A percentile compares a stretch with the other conserved stretches of the same genome.
Conservation (phyloP, 2,113 vertebrate species). For the Coreoperca whiteheadi region DNA sequence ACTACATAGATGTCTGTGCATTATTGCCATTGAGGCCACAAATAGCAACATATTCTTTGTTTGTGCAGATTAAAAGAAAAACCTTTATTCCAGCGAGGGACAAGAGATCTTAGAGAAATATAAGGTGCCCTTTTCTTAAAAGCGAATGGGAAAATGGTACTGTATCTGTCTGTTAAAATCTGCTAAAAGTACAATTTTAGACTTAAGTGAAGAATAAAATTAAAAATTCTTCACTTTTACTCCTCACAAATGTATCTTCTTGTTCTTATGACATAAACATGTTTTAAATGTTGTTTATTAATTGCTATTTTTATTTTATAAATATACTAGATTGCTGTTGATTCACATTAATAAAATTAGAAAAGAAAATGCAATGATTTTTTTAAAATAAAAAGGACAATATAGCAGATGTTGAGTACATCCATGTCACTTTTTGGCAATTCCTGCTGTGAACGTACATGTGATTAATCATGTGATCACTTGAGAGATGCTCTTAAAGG, state of each 20-base stretch:
- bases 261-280: not conserved
- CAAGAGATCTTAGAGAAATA: not conserved
- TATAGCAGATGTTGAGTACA: not conserved
- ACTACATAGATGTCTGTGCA: slow-evolving; percentile 4
- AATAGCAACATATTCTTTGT: not conserved
- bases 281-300: not conserved
- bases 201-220: not conserved
- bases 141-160: not conserved
- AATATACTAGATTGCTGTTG: not conserved
- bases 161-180: not conserved
- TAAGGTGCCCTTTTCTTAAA: not conserved
- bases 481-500: no score
- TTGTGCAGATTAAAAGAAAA: not conserved
- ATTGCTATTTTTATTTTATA: not conserved
- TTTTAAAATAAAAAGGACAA: no score
- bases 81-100: not conserved
- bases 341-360: not conserved
- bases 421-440: not conserved
- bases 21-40: slow-evolving; percentile 9
- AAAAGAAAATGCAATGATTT: not conserved
- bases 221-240: not conserved
- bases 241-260: not conserved
- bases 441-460: not conserved
- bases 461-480: not conserved
- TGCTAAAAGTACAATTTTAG: not conserved